A percentile compares a stretch with the other conserved stretches of the same genome.
phyloP scores from a whole-genome alignment of 2,797 vertebrate genomes.

The Echeneis naucrates region DNA sequence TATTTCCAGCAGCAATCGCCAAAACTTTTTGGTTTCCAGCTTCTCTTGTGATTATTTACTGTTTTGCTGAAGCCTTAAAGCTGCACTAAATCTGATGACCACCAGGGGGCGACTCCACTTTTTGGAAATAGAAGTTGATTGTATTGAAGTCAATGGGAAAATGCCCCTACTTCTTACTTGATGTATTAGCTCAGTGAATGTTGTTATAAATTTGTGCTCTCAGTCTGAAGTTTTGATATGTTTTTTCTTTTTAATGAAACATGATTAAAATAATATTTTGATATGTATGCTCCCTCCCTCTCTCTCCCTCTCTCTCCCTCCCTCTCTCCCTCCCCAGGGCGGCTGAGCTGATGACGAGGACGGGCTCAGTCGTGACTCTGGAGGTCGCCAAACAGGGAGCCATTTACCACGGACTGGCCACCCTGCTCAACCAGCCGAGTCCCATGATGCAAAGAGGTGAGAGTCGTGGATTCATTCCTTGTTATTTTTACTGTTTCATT shows the following conservation, averaged over 20 bases:
- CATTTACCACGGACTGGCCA: slow-evolving; percentile 97
- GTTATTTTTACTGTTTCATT: neutral
- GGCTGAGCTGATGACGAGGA: slow-evolving; percentile 98
- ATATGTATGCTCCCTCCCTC: neutral
- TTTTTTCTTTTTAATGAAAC: too few relatives aligned
- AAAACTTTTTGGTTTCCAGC: neutral
- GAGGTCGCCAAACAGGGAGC: slow-evolving; percentile 99
- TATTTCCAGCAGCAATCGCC: neutral
- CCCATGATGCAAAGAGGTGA: slow-evolving; percentile 97
- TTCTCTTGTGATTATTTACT: neutral
- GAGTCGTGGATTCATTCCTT: neutral
- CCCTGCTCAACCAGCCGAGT: slow-evolving; percentile 97
- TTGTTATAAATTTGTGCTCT: too few relatives aligned
- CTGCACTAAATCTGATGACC: too few relatives aligned
- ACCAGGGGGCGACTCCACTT: too few relatives aligned
- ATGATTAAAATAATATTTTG: neutral
- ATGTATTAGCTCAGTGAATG: too few relatives aligned
- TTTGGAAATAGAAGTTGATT: too few relatives aligned
- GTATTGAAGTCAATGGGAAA: too few relatives aligned
- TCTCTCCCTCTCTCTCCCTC: neutral
- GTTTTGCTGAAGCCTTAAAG: too few relatives aligned
- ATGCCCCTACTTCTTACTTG: too few relatives aligned
- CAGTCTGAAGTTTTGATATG: too few relatives aligned
- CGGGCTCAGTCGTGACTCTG: slow-evolving; percentile 96
- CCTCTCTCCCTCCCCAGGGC: slow-evolving; percentile 83